Evolutionary conservation across 2,113 vertebrate species (phyloP).

Genomic region (Dipodomys merriami): DNA sequence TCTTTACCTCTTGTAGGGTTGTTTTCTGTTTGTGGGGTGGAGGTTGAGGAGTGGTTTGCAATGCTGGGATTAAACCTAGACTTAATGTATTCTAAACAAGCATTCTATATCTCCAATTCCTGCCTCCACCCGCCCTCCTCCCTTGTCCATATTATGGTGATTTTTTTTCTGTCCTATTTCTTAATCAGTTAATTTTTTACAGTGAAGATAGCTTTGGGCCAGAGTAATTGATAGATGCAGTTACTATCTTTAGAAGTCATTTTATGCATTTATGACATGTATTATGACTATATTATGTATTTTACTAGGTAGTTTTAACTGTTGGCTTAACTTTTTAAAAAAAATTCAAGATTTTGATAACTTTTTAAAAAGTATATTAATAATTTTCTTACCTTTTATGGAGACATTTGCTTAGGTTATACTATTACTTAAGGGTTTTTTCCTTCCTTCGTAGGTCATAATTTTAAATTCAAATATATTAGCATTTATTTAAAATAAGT

Average conservation of each 20-base stretch:
- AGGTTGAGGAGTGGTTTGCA: no score
- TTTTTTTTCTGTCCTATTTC: neutral
- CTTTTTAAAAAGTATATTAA: neutral
- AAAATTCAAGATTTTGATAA: constrained; percentile 43
- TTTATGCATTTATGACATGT: constrained; percentile 30
- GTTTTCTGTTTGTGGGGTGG: no score
- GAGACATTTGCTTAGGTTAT: neutral
- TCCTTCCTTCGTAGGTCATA: neutral
- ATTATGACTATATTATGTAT: neutral
- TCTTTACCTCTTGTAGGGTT: neutral
- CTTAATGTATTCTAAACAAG: no score
- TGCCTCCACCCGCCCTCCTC: no score
- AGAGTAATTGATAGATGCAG: neutral
- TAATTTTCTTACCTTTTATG: neutral
- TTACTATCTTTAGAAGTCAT: constrained; percentile 31
- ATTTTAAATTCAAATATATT: neutral
- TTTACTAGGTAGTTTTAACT: no score
- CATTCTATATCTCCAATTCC: no score
- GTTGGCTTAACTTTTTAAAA: constrained; percentile 7
- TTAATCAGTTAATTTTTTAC: constrained; percentile 38
- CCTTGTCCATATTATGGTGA: constrained; percentile 1
- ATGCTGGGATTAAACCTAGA: no score
- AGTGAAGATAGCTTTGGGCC: neutral
- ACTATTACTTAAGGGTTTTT: neutral
- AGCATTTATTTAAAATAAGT: neutral